Conservation (phyloP, 2,797 vertebrate genomes). For the Acipenser ruthenus region DNA sequence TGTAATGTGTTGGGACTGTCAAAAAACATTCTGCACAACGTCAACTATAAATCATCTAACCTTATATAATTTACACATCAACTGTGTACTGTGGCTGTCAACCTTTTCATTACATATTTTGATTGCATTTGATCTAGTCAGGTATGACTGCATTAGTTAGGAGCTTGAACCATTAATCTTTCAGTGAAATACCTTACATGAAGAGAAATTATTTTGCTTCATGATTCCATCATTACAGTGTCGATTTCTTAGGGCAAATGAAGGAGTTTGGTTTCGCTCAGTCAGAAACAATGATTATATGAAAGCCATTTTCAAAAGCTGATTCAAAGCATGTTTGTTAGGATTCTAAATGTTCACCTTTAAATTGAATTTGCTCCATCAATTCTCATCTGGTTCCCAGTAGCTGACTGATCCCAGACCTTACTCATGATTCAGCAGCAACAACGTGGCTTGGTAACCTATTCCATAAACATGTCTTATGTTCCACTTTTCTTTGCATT, state of each 20-base stretch:
- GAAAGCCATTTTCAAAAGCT: conserved; percentile 31
- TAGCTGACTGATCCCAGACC: too few relatives aligned
- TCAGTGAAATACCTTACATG: conserved; percentile 41
- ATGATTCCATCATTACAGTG: conserved; percentile 51
- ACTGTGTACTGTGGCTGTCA: conserved; percentile 36
- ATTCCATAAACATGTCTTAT: too few relatives aligned
- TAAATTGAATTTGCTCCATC: too few relatives aligned
- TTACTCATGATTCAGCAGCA: too few relatives aligned
- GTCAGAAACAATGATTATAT: conserved; percentile 43
- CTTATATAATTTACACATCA: conserved; percentile 40
- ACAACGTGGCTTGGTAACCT: too few relatives aligned
- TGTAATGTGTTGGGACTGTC: conserved; percentile 7
- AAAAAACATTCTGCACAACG: conserved; percentile 7
- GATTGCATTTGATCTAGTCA: conserved; percentile 58
- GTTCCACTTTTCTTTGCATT: too few relatives aligned
- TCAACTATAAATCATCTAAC: conserved; percentile 34
- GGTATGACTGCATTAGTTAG: conserved; percentile 61
- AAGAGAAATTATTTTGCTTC: conserved; percentile 53
- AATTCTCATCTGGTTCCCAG: too few relatives aligned
- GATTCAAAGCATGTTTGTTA: background rate
- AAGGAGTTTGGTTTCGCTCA: conserved; percentile 56
- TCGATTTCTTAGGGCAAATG: conserved; percentile 48
- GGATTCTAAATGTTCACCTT: too few relatives aligned
- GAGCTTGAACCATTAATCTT: conserved; percentile 56
- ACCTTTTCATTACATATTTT: conserved; percentile 48